Conservation (phyloP, 2,113 vertebrate species). For the Nothobranchius kuhntae region DNA sequence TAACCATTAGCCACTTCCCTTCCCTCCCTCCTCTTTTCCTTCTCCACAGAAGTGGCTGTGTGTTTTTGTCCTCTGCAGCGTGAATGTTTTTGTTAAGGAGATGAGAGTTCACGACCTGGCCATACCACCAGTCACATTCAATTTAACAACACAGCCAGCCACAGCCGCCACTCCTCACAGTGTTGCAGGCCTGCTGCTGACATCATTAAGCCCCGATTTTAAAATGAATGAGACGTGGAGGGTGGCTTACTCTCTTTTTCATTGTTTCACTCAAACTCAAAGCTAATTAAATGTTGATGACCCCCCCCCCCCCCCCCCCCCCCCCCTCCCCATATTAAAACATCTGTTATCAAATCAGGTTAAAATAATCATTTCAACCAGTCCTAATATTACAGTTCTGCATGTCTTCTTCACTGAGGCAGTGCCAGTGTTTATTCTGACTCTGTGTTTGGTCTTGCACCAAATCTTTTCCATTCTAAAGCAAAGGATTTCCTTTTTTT, state of each 20-base stretch:
- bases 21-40: constrained; percentile 16
- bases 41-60: constrained; percentile 64
- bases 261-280: constrained; percentile 12
- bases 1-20: constrained; percentile 42
- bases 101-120: constrained; percentile 75
- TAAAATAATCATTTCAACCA: background rate
- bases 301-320: too few species aligned
- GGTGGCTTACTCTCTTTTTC: background rate
- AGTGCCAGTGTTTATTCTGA: background rate
- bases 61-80: constrained; percentile 70
- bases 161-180: constrained; percentile 36
- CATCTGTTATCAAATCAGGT: background rate
- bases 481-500: background rate
- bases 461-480: background rate
- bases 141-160: constrained; percentile 65
- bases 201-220: constrained; percentile 55
- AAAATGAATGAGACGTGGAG: constrained; percentile 10
- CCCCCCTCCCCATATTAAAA: too few species aligned
- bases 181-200: constrained; percentile 19
- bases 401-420: background rate
- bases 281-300: constrained; percentile 11
- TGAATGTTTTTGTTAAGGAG: constrained; percentile 81
- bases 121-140: constrained; percentile 78
- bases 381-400: background rate
- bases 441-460: background rate